Evolutionary conservation across 2,113 vertebrate genomes (phyloP).

Genomic region (Saguinus imperator): DNA sequence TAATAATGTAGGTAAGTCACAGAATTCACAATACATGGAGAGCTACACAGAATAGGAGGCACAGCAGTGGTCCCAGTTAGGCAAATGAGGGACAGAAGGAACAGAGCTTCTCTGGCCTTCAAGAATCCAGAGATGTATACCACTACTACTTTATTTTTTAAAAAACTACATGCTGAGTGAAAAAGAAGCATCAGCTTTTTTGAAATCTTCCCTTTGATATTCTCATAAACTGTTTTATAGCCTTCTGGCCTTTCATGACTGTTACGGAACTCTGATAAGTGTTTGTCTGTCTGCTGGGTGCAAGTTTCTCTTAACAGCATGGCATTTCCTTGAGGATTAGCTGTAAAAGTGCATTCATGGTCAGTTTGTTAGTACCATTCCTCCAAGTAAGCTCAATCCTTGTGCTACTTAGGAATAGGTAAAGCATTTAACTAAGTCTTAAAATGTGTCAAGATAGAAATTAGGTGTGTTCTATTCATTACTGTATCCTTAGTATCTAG

Average conservation of each 20-base stretch:
- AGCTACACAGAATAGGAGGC: neutral
- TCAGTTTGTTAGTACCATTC: neutral
- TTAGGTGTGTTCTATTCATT: neutral
- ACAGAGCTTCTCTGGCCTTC: neutral
- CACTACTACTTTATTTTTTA: neutral
- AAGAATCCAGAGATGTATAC: neutral
- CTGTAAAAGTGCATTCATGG: neutral
- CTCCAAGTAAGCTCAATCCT: neutral
- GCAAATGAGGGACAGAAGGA: fast-evolving
- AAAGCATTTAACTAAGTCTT: neutral
- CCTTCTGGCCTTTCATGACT: neutral
- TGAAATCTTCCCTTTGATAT: neutral
- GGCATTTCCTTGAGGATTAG: neutral
- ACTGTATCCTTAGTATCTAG: neutral
- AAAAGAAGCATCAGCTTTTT: neutral
- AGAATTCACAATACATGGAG: neutral
- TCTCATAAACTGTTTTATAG: neutral
- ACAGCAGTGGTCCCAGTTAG: neutral
- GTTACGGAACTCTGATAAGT: neutral
- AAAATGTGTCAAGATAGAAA: neutral
- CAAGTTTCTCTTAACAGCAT: neutral
- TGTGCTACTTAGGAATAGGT: neutral
- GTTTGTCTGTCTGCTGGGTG: neutral
- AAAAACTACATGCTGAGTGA: neutral
- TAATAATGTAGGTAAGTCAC: neutral